A percentile compares a stretch with the other conserved stretches of the same genome.
Conservation (phyloP, 2,797 vertebrate genomes). For the Champsocephalus gunnari region DNA sequence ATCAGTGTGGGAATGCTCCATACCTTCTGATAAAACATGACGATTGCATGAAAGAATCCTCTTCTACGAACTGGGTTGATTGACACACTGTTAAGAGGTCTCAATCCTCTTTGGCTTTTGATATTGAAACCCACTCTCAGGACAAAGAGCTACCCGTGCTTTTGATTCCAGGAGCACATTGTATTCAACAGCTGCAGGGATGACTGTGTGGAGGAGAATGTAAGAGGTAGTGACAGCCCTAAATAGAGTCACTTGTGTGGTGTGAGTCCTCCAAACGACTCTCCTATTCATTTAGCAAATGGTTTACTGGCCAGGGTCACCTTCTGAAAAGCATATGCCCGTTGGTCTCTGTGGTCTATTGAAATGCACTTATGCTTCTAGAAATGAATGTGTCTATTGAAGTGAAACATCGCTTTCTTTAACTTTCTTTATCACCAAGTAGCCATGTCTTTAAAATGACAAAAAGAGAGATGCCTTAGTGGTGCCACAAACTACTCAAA, state of each 20-base stretch:
- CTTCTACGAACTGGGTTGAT: background rate
- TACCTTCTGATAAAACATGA: too few species aligned
- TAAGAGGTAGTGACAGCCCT: conserved; percentile 45
- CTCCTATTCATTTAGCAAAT: conserved; percentile 16
- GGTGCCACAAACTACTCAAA: background rate
- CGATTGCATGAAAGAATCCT: background rate
- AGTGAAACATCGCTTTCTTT: too few species aligned
- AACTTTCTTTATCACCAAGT: too few species aligned
- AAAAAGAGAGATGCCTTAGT: too few species aligned
- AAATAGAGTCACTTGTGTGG: conserved; percentile 39
- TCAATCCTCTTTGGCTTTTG: conserved; percentile 34
- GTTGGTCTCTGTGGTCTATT: too few species aligned
- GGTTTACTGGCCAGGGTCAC: background rate
- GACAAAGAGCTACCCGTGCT: conserved; percentile 39
- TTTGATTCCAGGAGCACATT: conserved; percentile 46
- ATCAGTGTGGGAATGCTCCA: background rate
- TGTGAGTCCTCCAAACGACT: conserved; percentile 54
- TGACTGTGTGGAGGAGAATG: conserved; percentile 54
- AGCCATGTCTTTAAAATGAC: too few species aligned
- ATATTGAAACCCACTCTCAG: conserved; percentile 58
- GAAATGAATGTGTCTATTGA: too few species aligned
- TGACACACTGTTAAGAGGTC: conserved; percentile 4
- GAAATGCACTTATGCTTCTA: too few species aligned
- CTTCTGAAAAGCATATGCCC: too few species aligned
- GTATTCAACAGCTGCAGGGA: conserved; percentile 67